phyloP scores from a whole-genome alignment of 2,113 vertebrate genomes.

The Eretmochelys imbricata region DNA sequence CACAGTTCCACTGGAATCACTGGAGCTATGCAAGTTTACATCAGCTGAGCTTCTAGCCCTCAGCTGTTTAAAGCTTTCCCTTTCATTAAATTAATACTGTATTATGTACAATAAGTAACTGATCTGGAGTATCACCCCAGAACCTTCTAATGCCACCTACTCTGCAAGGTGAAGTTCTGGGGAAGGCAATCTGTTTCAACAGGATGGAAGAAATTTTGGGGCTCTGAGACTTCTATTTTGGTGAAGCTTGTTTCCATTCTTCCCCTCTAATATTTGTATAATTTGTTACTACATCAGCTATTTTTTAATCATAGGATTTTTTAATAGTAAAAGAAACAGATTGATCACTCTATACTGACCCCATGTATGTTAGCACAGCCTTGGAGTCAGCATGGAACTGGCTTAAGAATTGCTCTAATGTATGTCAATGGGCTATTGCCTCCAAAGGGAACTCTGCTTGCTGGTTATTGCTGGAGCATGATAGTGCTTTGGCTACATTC shows the following conservation, averaged over 20 bases:
- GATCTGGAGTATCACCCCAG: not conserved
- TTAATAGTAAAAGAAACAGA: not conserved
- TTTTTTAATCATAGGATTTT: not conserved
- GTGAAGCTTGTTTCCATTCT: not conserved
- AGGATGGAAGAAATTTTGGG: not conserved
- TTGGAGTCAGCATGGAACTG: not conserved
- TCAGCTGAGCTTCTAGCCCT: not conserved
- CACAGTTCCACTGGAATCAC: not conserved
- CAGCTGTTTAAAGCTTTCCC: not conserved
- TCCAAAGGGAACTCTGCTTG: not conserved
- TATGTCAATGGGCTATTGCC: fast-evolving
- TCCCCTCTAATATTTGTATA: not conserved
- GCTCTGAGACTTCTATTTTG: not conserved
- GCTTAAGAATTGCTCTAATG: not conserved
- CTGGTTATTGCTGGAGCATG: not conserved
- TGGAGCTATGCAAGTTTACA: not conserved
- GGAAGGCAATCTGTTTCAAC: not conserved
- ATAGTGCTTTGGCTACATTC: not conserved
- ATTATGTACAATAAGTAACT: not conserved
- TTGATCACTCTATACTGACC: not conserved
- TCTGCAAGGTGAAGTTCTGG: not conserved
- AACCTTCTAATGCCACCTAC: not conserved
- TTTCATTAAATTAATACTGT: not conserved
- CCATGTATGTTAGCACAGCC: not conserved
- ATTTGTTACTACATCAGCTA: not conserved